Percentiles rank a stretch among this genome's conserved stretches.
Conservation (phyloP, 2,113 vertebrate species). For the Serilophus lunatus region DNA sequence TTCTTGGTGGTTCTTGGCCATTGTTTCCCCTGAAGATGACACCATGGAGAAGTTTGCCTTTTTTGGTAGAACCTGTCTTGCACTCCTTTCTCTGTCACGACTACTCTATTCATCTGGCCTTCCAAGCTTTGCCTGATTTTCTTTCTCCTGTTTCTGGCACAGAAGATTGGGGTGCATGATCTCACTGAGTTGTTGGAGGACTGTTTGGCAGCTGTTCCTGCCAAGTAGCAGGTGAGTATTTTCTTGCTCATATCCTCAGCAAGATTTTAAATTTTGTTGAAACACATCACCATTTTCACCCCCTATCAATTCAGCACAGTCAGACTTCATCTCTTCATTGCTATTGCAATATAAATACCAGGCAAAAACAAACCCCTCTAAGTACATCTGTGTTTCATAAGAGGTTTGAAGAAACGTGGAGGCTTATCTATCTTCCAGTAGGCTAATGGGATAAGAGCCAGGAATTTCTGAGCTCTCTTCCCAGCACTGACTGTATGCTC, state of each 20-base stretch:
- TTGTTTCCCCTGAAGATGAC: neutral
- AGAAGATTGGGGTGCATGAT: neutral
- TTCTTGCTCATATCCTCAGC: neutral
- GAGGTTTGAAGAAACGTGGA: neutral
- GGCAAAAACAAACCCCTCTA: neutral
- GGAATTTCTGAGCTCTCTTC: constrained; percentile 37
- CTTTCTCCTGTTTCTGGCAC: neutral
- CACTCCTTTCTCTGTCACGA: neutral
- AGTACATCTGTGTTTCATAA: neutral
- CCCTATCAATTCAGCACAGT: neutral
- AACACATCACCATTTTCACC: too few relatives aligned
- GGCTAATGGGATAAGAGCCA: constrained; percentile 9
- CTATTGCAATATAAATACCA: neutral
- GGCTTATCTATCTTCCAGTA: constrained; percentile 13
- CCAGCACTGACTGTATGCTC: neutral
- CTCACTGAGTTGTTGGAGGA: neutral
- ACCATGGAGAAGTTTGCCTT: neutral
- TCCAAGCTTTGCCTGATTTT: neutral
- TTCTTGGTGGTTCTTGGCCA: neutral
- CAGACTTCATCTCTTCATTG: neutral
- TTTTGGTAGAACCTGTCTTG: neutral
- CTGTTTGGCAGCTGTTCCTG: neutral
- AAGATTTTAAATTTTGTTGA: neutral
- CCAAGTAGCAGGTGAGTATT: neutral
- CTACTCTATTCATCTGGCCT: neutral